Base-by-base conservation (phyloP, 2,888 invertebrate species). In the Ischnus inquisitorius region DNA sequence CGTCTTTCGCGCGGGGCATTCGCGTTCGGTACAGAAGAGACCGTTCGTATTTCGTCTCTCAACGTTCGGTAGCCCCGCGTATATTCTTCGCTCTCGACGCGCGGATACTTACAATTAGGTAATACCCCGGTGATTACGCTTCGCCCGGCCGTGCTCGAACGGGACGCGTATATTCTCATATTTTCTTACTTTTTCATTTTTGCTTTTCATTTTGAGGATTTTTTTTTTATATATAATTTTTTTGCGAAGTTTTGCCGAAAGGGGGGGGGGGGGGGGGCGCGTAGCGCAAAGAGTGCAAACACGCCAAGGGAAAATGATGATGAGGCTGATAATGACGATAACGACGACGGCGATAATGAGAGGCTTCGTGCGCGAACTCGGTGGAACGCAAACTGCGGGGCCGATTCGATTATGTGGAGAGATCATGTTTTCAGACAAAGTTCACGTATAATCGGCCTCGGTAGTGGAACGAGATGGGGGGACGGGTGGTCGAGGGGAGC, bases 61-160 rank as follows among this genome's bases (percentile, higher is more conserved):
- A 41, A n/a, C 78, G 79, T 25, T 84, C 85, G 81, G 85, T 87
- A 16, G 46, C 41, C n/a, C n/a, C 48, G 28, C 87, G 77, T 85
- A 68, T 80, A 79, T 82, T 85, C 81, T 83, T 54, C 22, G 14
- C 60, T 46, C 87, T 86, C 88, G 88, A 86, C 85, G 87, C 87
- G 83, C 87, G 87, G 90, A 91, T 92, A 91, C 91, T 92, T 79
- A 75, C 84, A 84, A 86, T 86, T 92, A 92, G 90, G 92, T 92
- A 92, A 92, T 92, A 92, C 92, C 90, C 90, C 88, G 85, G 89
- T 92, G 90, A 91, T 92, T 88, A 91, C 81, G 87, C 89, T 46
- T 25, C 46, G 86, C 90, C 89, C 88, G 85, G 54, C 62, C 67
- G 67, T 48, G 88, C 88, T 90, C 89, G 88, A 89, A 87, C 87